A percentile compares a stretch with the other conserved stretches of the same genome.
phyloP scores from a whole-genome alignment of 1,140 invertebrate species.

The Cydia fagiglandana region DNA sequence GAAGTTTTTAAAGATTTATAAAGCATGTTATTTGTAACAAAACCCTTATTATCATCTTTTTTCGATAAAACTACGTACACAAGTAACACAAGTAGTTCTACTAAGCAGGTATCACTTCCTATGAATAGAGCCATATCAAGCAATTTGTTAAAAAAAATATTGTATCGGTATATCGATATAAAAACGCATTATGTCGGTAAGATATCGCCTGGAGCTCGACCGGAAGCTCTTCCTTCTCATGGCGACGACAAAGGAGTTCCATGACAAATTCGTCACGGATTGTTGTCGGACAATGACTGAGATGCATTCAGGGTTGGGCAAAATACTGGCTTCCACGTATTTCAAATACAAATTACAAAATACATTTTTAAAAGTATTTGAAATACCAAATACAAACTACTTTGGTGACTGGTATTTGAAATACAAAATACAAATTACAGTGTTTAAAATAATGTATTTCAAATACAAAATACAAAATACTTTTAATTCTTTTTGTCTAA shows the following conservation, averaged over 20 bases:
- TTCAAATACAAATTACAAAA: too few relatives aligned
- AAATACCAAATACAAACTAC: too few relatives aligned
- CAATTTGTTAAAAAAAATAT: slow-evolving; percentile 54
- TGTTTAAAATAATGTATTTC: too few relatives aligned
- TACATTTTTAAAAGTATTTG: too few relatives aligned
- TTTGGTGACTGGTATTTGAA: too few relatives aligned
- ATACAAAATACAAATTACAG: too few relatives aligned
- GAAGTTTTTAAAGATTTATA: neutral
- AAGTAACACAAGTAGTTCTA: neutral
- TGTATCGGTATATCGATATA: slow-evolving; percentile 36
- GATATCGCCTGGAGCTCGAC: slow-evolving; percentile 66
- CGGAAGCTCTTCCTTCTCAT: slow-evolving; percentile 73
- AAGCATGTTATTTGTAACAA: slow-evolving; percentile 4
- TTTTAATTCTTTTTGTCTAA: too few relatives aligned
- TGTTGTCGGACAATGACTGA: slow-evolving; percentile 62
- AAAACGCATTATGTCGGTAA: slow-evolving; percentile 56
- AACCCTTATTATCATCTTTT: slow-evolving; percentile 1
- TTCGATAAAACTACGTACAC: neutral
- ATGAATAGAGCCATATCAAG: slow-evolving; percentile 44
- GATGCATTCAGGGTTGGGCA: too few relatives aligned
- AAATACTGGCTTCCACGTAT: too few relatives aligned
- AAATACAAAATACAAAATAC: too few relatives aligned
- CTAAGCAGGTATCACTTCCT: slow-evolving; percentile 22
- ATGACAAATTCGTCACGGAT: slow-evolving; percentile 74
- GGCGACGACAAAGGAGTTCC: slow-evolving; percentile 60